These are phyloP conservation scores for Drosophila triauraria DNA, from an alignment of 1,140 invertebrate genomes.

Conservation along the genomic window DNA sequence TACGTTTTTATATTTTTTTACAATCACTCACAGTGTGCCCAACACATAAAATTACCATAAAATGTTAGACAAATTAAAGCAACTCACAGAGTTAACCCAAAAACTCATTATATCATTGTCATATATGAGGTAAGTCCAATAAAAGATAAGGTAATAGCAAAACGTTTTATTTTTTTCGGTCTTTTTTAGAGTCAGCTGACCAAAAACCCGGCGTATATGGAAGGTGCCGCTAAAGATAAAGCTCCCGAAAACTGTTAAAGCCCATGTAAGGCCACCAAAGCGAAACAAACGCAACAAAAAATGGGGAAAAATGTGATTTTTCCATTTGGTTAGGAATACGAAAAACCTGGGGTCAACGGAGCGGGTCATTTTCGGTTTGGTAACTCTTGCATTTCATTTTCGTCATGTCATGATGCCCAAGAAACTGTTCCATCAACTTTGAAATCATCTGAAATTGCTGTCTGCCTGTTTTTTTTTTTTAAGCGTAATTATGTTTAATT, in stretches of 20 bases:
- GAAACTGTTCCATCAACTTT: slow-evolving; percentile 50
- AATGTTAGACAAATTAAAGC: slow-evolving; percentile 40
- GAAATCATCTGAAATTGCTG: slow-evolving; percentile 41
- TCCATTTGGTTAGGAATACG: slow-evolving; percentile 46
- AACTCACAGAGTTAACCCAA: slow-evolving; percentile 15
- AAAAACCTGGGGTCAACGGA: slow-evolving; percentile 54
- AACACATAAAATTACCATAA: slow-evolving; percentile 47
- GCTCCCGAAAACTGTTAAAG: slow-evolving; percentile 22
- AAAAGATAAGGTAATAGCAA: slow-evolving; percentile 21
- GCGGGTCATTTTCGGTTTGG: slow-evolving; percentile 59
- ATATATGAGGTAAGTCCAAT: slow-evolving; percentile 18
- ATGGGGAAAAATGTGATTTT: slow-evolving; percentile 25
- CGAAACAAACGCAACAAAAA: slow-evolving; percentile 33
- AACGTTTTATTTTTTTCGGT: slow-evolving; percentile 7
- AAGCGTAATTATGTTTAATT: slow-evolving; percentile 75
- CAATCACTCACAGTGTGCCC: slow-evolving; percentile 6
- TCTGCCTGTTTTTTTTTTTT: slow-evolving; percentile 39
- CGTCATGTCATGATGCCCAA: slow-evolving; percentile 35
- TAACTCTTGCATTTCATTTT: slow-evolving; percentile 43
- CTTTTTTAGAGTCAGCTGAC: background rate
- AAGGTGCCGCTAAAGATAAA: slow-evolving; percentile 16
- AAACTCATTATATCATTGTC: slow-evolving; percentile 42
- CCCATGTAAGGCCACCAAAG: slow-evolving; percentile 62
- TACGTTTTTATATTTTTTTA: slow-evolving; percentile 14
- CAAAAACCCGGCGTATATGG: slow-evolving; percentile 20